A percentile compares a stretch with the other conserved stretches of the same genome.
Evolutionary conservation across 2,888 invertebrate genomes (phyloP).

Genomic region (Salticus scenicus): DNA sequence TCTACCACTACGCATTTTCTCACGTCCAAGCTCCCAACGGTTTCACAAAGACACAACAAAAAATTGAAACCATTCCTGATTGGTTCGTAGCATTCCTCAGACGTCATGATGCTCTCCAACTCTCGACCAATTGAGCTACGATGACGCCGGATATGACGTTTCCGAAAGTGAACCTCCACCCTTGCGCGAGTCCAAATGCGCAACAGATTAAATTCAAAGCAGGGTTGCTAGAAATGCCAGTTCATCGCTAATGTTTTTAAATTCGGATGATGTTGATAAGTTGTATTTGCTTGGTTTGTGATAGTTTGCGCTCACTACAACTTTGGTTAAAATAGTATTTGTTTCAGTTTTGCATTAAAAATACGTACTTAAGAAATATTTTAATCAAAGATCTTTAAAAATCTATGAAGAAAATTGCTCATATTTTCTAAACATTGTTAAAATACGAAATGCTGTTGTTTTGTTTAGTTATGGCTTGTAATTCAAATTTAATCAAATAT

Average conservation of each 20-base stretch:
- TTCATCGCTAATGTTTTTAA: background rate
- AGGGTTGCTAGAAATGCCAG: slow-evolving; percentile 4
- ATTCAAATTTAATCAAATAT: no score
- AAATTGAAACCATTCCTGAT: slow-evolving; percentile 30
- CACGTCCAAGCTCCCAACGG: slow-evolving; percentile 35
- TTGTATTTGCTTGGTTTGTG: background rate
- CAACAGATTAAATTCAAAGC: slow-evolving; percentile 50
- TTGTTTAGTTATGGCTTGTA: no score
- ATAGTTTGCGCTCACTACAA: no score
- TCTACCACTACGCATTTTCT: slow-evolving; percentile 19
- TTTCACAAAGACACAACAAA: slow-evolving; percentile 49
- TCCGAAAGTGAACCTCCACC: slow-evolving; percentile 55
- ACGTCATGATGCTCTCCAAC: slow-evolving; percentile 46
- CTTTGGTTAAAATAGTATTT: no score
- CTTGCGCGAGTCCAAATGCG: slow-evolving; percentile 64
- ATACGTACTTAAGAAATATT: no score
- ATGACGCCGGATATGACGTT: slow-evolving; percentile 65
- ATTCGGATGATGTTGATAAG: background rate
- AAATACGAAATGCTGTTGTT: no score
- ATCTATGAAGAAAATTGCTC: no score
- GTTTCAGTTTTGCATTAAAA: no score
- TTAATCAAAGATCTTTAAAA: no score
- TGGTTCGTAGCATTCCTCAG: slow-evolving; percentile 35
- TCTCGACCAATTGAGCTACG: slow-evolving; percentile 55
- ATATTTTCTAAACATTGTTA: no score